Evolutionary conservation across 1,140 invertebrate genomes (phyloP).

Genomic region (Conus ventricosus): DNA sequence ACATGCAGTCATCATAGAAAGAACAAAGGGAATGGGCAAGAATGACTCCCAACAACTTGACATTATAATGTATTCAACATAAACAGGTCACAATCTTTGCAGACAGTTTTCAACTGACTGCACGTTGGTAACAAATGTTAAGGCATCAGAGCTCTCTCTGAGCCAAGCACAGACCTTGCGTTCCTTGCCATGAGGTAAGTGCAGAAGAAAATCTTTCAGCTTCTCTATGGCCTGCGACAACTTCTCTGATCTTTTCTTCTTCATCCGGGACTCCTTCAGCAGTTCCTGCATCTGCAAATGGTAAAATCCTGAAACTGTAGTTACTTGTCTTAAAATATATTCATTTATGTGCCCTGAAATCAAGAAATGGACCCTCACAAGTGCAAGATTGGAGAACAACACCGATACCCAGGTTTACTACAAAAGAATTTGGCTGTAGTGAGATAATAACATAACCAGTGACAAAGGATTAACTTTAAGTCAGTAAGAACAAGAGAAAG

Average conservation of each 20-base stretch:
- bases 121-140: too few species aligned
- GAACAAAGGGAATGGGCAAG: too few species aligned
- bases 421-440: not conserved
- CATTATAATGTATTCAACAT: too few species aligned
- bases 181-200: conserved; percentile 10
- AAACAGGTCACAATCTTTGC: too few species aligned
- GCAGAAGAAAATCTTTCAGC: conserved; percentile 9
- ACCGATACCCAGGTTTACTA: not conserved
- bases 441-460: too few species aligned
- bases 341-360: not conserved
- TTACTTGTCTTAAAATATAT: not conserved
- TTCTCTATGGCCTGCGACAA: conserved; percentile 1
- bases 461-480: too few species aligned
- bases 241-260: not conserved
- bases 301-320: not conserved
- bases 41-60: too few species aligned
- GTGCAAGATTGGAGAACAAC: not conserved
- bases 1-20: too few species aligned
- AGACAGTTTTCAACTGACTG: too few species aligned
- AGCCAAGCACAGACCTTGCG: not conserved
- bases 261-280: conserved; percentile 11
- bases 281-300: conserved; percentile 8
- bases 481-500: not conserved
- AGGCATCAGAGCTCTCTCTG: too few species aligned
- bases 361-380: not conserved